phyloP scores from a whole-genome alignment of 2,888 invertebrate genomes.

The Argyresthia goedartella region DNA sequence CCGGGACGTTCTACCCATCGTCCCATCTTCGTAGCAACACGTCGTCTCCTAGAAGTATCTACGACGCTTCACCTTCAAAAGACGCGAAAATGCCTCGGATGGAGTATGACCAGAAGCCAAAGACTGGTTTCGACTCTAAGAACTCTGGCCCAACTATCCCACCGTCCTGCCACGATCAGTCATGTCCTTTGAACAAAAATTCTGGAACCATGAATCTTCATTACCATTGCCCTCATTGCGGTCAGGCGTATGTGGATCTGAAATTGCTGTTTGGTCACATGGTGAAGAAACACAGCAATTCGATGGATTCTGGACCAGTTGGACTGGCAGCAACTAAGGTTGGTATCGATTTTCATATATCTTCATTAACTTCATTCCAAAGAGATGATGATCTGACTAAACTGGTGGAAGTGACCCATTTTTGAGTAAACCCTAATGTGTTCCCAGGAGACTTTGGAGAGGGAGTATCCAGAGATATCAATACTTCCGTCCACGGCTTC shows the following conservation, averaged over 20 bases:
- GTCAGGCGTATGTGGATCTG: constrained; percentile 58
- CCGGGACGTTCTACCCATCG: constrained; percentile 92
- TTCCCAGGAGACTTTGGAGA: constrained; percentile 58
- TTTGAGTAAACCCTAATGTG: not conserved
- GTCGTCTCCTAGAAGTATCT: constrained; percentile 64
- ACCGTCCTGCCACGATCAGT: constrained; percentile 73
- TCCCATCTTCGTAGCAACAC: constrained; percentile 72
- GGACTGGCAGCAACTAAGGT: constrained; percentile 66
- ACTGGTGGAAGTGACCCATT: not conserved
- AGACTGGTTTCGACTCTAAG: constrained; percentile 37
- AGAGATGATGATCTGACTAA: not conserved
- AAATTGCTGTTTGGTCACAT: constrained; percentile 59
- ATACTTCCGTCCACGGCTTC: constrained; percentile 66
- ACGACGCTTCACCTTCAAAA: constrained; percentile 68
- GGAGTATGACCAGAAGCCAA: constrained; percentile 46
- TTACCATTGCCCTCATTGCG: constrained; percentile 60
- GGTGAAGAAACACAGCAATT: constrained; percentile 60
- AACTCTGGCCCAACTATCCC: constrained; percentile 54
- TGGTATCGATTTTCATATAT: not conserved
- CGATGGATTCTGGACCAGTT: constrained; percentile 47
- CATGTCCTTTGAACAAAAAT: constrained; percentile 55
- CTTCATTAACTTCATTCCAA: not conserved
- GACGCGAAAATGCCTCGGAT: constrained; percentile 45
- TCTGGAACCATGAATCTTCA: constrained; percentile 59
- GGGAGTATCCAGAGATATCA: constrained; percentile 66